Percentiles rank a stretch among this genome's conserved stretches.
Conservation (phyloP, 2,888 invertebrate species). For the Proisotoma minuta region DNA sequence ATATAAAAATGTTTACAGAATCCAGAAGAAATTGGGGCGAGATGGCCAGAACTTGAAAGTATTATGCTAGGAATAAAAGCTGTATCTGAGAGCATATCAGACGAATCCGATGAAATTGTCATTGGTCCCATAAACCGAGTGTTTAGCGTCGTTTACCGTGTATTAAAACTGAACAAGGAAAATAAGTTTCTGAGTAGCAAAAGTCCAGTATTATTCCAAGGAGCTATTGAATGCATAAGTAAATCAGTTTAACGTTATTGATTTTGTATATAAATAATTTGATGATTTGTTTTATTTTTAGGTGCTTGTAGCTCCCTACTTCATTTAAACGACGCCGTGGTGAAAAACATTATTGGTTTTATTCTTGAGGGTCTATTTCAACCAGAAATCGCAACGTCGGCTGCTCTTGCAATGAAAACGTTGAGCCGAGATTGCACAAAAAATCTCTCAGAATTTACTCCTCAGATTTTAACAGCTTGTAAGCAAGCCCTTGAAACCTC, state of each 20-base stretch:
- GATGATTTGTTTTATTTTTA: not conserved
- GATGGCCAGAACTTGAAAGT: constrained; percentile 43
- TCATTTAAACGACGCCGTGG: constrained; percentile 35
- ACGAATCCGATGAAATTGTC: constrained; percentile 43
- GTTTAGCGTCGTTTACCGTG: constrained; percentile 40
- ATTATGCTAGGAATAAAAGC: constrained; percentile 40
- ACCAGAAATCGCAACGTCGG: constrained; percentile 38
- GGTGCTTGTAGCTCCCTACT: constrained; percentile 44
- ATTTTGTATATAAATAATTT: not conserved
- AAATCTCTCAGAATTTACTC: constrained; percentile 37
- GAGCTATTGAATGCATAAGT: constrained; percentile 46
- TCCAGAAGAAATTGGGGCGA: constrained; percentile 23
- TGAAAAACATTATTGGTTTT: constrained; percentile 40
- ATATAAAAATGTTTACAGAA: constrained; percentile 20
- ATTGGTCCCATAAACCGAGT: constrained; percentile 42
- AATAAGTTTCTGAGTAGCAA: constrained; percentile 7
- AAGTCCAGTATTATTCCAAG: constrained; percentile 40
- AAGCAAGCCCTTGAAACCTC: constrained; percentile 44
- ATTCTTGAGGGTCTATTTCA: constrained; percentile 43
- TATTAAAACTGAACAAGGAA: constrained; percentile 40
- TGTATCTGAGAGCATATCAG: constrained; percentile 44
- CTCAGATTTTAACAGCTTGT: constrained; percentile 42
- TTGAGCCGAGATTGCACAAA: constrained; percentile 42
- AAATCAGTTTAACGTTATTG: constrained; percentile 16
- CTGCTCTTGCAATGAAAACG: constrained; percentile 43